These are phyloP conservation scores for Pyrgus malvae DNA, from an alignment of 2,888 invertebrate genomes.

Conservation along the genomic window DNA sequence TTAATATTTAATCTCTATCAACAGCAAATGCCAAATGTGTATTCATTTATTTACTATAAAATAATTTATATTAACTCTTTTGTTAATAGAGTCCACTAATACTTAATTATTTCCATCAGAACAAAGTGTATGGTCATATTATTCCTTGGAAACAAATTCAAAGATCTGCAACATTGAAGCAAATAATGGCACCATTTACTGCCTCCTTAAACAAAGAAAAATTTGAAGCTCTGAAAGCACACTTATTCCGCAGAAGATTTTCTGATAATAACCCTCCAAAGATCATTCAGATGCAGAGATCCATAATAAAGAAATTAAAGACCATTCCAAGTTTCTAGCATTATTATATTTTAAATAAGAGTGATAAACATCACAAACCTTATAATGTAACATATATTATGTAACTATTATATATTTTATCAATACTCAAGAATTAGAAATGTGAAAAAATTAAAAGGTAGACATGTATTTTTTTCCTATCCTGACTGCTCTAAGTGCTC, in stretches of 20 bases:
- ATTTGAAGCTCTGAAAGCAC: slow-evolving; percentile 45
- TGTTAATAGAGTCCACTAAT: not conserved
- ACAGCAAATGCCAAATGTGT: too few species aligned
- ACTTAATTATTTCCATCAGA: slow-evolving; percentile 24
- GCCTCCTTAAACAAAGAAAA: slow-evolving; percentile 40
- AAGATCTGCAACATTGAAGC: slow-evolving; percentile 36
- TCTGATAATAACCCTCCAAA: slow-evolving; percentile 38
- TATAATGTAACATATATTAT: too few species aligned
- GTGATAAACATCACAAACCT: not conserved
- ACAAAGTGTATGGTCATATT: slow-evolving; percentile 50
- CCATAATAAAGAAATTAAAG: slow-evolving; percentile 15
- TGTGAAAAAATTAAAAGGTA: too few species aligned
- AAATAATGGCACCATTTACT: slow-evolving; percentile 39
- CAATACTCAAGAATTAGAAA: too few species aligned
- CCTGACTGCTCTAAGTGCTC: too few species aligned
- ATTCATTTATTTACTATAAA: too few species aligned
- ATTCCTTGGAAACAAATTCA: slow-evolving; percentile 57
- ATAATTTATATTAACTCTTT: too few species aligned
- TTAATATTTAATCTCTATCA: too few species aligned
- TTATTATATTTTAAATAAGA: not conserved
- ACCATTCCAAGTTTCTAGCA: slow-evolving; percentile 3
- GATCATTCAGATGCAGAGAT: slow-evolving; percentile 37
- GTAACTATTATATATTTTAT: too few species aligned
- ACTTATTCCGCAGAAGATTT: slow-evolving; percentile 52
- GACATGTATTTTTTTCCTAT: too few species aligned